Percentiles rank a stretch among this genome's conserved stretches.
These are phyloP conservation scores for Eristalinus aeneus DNA, from an alignment of 2,888 invertebrate species.

Conservation along the genomic window DNA sequence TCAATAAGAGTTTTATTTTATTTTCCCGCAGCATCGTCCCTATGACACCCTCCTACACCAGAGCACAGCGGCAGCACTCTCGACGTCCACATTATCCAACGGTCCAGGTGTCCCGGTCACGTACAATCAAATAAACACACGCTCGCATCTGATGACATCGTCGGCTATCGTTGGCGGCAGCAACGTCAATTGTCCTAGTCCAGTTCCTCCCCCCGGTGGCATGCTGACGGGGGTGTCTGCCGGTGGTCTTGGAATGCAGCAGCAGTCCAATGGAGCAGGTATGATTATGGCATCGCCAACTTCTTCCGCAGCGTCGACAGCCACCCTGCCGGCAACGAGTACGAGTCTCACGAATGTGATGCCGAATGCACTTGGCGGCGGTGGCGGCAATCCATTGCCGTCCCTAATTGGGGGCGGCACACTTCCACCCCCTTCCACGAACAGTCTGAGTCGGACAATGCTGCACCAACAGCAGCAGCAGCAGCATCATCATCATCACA, in stretches of 20 bases:
- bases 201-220: conserved; percentile 41
- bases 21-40: conserved; percentile 50
- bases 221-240: conserved; percentile 55
- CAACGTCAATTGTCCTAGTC: conserved; percentile 71
- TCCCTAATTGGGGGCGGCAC: conserved; percentile 74
- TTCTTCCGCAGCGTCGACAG: conserved; percentile 76
- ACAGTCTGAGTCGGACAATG: conserved; percentile 64
- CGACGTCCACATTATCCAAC: conserved; percentile 53
- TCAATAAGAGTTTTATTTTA: conserved; percentile 48
- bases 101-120: conserved; percentile 75
- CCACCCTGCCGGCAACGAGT: conserved; percentile 75
- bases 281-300: conserved; percentile 77
- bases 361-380: conserved; percentile 72
- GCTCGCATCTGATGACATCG: conserved; percentile 77
- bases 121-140: conserved; percentile 79
- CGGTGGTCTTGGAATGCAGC: conserved; percentile 58
- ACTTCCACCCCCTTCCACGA: conserved; percentile 70
- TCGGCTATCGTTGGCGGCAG: conserved; percentile 73
- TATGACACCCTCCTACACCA: conserved; percentile 60
- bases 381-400: conserved; percentile 61
- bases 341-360: conserved; percentile 71
- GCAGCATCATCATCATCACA: conserved; percentile 60
- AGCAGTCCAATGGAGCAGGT: conserved; percentile 61
- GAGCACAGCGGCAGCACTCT: conserved; percentile 58
- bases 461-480: conserved; percentile 67